These are phyloP conservation scores for Lophotriccus pileatus DNA, from an alignment of 2,797 vertebrate genomes.

Conservation along the genomic window DNA sequence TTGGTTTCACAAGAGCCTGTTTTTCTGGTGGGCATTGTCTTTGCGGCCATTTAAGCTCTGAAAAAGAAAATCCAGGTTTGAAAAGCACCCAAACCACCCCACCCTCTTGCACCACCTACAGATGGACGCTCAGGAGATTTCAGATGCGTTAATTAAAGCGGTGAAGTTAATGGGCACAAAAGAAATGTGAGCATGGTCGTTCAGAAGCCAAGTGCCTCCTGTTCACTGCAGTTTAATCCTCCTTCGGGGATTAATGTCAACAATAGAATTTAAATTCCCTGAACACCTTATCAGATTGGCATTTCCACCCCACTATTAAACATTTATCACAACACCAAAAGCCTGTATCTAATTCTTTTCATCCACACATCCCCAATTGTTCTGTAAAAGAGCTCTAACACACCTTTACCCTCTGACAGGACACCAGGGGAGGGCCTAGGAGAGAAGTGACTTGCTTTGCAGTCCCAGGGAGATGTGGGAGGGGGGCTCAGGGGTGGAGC, in stretches of 20 bases:
- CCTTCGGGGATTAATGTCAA: not conserved
- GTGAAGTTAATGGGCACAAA: not conserved
- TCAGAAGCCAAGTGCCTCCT: not conserved
- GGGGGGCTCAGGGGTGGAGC: not conserved
- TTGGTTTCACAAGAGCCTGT: not conserved
- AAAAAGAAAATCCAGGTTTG: not conserved
- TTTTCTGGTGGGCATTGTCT: not conserved
- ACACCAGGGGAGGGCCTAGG: not conserved
- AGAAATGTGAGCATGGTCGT: fast-evolving
- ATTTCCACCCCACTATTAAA: not conserved
- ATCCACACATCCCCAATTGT: not conserved
- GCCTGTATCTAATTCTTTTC: not conserved
- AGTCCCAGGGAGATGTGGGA: not conserved
- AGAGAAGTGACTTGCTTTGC: not conserved
- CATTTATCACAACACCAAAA: not conserved
- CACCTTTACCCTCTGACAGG: not conserved
- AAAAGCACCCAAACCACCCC: not conserved
- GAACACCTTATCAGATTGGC: not conserved
- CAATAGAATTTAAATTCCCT: not conserved
- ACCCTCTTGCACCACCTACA: not conserved
- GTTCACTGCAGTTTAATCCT: not conserved
- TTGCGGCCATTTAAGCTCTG: not conserved
- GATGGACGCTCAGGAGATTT: not conserved
- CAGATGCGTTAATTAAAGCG: not conserved
- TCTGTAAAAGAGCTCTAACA: not conserved